Evolutionary conservation across 1,140 invertebrate genomes (phyloP).

Genomic region (Drosophila lowei): DNA sequence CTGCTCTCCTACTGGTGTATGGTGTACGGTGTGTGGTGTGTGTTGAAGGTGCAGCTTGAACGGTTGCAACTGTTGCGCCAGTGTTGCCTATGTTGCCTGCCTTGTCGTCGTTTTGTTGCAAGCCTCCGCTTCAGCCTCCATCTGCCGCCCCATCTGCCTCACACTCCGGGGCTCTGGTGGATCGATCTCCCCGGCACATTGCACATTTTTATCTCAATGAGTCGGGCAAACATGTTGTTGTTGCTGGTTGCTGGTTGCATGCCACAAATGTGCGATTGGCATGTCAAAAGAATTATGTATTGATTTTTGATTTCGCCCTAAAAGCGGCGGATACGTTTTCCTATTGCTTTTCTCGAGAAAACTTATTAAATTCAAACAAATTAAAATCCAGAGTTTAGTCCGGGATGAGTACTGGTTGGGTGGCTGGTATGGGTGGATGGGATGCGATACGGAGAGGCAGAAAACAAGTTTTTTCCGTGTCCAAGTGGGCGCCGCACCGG

Average conservation of each 20-base stretch:
- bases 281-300: slow-evolving; percentile 82
- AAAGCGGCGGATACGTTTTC: slow-evolving; percentile 49
- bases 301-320: slow-evolving; percentile 74
- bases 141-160: too few species aligned
- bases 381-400: slow-evolving; percentile 42
- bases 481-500: slow-evolving; percentile 68
- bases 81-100: slow-evolving; percentile 54
- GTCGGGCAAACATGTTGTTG: slow-evolving; percentile 70
- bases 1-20: too few species aligned
- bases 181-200: slow-evolving; percentile 35
- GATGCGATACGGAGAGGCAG: slow-evolving; percentile 5
- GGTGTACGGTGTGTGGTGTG: background rate
- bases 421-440: slow-evolving; percentile 20
- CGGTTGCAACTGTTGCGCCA: slow-evolving; percentile 70
- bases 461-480: slow-evolving; percentile 48
- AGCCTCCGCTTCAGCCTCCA: slow-evolving; percentile 37
- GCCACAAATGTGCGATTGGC: slow-evolving; percentile 81
- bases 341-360: slow-evolving; percentile 22
- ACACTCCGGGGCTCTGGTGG: background rate
- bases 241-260: slow-evolving; percentile 57
- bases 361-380: slow-evolving; percentile 61
- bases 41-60: slow-evolving; percentile 67
- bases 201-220: slow-evolving; percentile 77
- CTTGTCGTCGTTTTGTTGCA: slow-evolving; percentile 65
- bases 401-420: background rate